Evolutionary conservation across 1,140 invertebrate genomes (phyloP).

Genomic region (Babylonia areolata): DNA sequence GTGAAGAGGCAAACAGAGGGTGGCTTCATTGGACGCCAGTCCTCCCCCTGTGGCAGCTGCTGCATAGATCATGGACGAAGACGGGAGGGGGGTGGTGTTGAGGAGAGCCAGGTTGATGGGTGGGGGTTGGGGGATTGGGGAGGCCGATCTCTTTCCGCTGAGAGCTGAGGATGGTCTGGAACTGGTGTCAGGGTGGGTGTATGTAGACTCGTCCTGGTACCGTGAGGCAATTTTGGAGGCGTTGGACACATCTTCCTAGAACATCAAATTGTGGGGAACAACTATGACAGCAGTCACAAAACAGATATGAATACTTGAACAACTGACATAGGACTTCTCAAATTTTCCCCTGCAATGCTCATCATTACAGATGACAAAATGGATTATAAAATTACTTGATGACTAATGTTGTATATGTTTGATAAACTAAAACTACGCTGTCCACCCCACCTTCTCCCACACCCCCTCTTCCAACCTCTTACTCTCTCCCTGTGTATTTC

Average conservation of each 20-base stretch:
- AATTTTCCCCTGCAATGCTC: too few relatives aligned
- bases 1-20: conserved; percentile 67
- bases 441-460: too few relatives aligned
- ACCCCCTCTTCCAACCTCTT: too few relatives aligned
- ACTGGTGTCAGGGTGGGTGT: conserved; percentile 47
- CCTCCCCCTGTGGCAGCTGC: conserved; percentile 70
- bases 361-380: too few relatives aligned
- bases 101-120: conserved; percentile 65
- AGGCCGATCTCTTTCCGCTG: conserved; percentile 48
- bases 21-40: conserved; percentile 68
- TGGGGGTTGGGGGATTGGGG: conserved; percentile 59
- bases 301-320: too few relatives aligned
- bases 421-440: too few relatives aligned
- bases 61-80: conserved; percentile 61
- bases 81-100: conserved; percentile 61
- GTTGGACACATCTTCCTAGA: conserved; percentile 55
- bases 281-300: too few relatives aligned
- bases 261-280: too few relatives aligned
- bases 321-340: too few relatives aligned
- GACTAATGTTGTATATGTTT: too few relatives aligned
- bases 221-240: conserved; percentile 64
- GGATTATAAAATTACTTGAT: too few relatives aligned
- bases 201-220: conserved; percentile 66
- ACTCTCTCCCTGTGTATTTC: too few relatives aligned
- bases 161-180: conserved; percentile 58